phyloP scores from a whole-genome alignment of 1,140 invertebrate species.

The Brachionus rubens region DNA sequence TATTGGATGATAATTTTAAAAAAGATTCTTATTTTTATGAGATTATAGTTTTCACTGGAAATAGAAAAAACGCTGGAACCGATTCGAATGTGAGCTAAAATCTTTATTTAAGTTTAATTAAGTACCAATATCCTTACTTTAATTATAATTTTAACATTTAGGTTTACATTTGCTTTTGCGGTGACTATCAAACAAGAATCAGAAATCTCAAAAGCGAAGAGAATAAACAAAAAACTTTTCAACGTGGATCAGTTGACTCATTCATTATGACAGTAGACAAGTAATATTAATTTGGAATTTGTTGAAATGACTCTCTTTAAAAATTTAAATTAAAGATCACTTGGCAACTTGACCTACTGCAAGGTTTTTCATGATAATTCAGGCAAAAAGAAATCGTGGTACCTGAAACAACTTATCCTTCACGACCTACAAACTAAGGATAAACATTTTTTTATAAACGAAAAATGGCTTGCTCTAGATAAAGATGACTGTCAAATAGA shows the following conservation, averaged over 20 bases:
- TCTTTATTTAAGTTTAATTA: no score
- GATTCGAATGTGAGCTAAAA: no score
- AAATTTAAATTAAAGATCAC: no score
- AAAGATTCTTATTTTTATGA: conserved; percentile 64
- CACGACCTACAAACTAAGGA: conserved; percentile 64
- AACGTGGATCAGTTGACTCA: conserved; percentile 59
- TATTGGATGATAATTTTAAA: conserved; percentile 61
- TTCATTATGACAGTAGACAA: conserved; percentile 64
- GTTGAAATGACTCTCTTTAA: no score
- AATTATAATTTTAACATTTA: no score
- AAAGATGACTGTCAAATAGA: conserved; percentile 60
- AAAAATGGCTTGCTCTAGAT: conserved; percentile 59
- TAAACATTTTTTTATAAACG: conserved; percentile 60
- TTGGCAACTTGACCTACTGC: conserved; percentile 62
- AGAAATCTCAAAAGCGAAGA: not conserved
- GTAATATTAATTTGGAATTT: no score
- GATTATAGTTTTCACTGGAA: conserved; percentile 63
- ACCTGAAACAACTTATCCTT: conserved; percentile 62
- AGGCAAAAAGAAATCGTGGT: conserved; percentile 64
- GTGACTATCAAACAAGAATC: not conserved
- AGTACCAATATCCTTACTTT: no score
- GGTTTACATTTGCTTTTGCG: no score
- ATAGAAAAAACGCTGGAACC: conserved; percentile 57
- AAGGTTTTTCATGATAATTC: conserved; percentile 65
- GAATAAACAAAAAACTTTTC: conserved; percentile 10